Percentiles rank a stretch among this genome's conserved stretches.
These are phyloP conservation scores for Ceuthmochares aereus DNA, from an alignment of 2,113 vertebrate species.

Conservation along the genomic window DNA sequence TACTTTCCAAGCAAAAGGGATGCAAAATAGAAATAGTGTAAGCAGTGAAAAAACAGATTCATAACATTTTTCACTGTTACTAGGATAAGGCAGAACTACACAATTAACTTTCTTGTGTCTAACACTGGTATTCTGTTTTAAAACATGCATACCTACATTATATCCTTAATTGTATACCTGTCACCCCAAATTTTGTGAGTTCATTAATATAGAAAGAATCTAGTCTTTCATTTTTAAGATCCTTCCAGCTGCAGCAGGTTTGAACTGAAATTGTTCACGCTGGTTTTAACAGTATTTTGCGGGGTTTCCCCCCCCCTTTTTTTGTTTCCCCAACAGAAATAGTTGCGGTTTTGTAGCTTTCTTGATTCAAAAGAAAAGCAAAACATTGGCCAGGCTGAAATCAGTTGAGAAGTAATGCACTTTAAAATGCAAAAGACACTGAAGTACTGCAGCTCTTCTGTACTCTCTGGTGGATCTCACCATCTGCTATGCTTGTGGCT, in stretches of 20 bases:
- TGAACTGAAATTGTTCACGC: neutral
- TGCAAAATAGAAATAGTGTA: neutral
- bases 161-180: neutral
- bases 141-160: neutral
- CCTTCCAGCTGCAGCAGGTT: neutral
- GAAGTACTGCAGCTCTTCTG: neutral
- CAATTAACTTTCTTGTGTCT: neutral
- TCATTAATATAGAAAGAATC: neutral
- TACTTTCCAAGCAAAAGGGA: neutral
- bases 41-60: neutral
- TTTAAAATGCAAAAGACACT: slow-evolving; percentile 22
- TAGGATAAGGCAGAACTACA: neutral
- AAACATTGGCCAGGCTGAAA: neutral
- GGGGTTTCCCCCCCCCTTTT: neutral
- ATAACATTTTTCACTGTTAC: neutral
- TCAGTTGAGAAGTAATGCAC: neutral
- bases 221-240: neutral
- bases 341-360: neutral
- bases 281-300: neutral
- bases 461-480: neutral
- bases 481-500: slow-evolving; percentile 21
- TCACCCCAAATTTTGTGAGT: neutral
- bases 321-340: neutral
- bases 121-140: neutral
- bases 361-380: neutral